A percentile compares a stretch with the other conserved stretches of the same genome.
Conservation (phyloP, 2,113 vertebrate genomes). For the Todiramphus saurophagus region DNA sequence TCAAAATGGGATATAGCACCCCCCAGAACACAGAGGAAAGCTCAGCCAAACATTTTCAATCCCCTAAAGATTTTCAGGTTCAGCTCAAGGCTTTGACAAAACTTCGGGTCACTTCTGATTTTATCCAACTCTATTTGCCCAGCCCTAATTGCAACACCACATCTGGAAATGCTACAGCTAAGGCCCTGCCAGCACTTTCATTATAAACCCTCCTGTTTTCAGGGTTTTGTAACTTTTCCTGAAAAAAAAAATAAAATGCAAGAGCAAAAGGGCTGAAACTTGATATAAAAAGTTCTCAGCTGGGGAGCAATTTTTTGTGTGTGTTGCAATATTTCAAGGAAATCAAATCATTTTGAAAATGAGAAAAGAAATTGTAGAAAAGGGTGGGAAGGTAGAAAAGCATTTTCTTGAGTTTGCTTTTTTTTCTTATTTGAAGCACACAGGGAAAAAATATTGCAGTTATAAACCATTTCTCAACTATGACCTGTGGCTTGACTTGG, state of each 20-base stretch:
- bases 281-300: constrained; percentile 45
- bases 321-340: constrained; percentile 52
- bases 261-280: constrained; percentile 44
- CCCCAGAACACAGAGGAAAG: neutral
- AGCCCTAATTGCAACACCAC: constrained; percentile 33
- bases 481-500: neutral
- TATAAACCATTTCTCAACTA: neutral
- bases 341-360: constrained; percentile 33
- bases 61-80: neutral
- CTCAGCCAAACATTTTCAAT: neutral
- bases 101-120: constrained; percentile 37
- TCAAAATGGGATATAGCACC: neutral
- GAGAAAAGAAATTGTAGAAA: constrained; percentile 7
- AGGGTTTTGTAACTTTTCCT: constrained; percentile 38
- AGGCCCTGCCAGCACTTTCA: constrained; percentile 15
- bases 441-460: neutral
- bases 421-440: neutral
- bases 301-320: constrained; percentile 28
- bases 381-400: neutral
- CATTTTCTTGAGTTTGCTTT: neutral
- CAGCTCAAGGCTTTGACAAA: constrained; percentile 14
- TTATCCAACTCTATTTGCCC: constrained; percentile 28
- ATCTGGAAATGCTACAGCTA: constrained; percentile 63
- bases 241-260: neutral
- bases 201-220: constrained; percentile 34